Conservation (phyloP, 2,113 vertebrate species). For the Gallinago undulata region DNA sequence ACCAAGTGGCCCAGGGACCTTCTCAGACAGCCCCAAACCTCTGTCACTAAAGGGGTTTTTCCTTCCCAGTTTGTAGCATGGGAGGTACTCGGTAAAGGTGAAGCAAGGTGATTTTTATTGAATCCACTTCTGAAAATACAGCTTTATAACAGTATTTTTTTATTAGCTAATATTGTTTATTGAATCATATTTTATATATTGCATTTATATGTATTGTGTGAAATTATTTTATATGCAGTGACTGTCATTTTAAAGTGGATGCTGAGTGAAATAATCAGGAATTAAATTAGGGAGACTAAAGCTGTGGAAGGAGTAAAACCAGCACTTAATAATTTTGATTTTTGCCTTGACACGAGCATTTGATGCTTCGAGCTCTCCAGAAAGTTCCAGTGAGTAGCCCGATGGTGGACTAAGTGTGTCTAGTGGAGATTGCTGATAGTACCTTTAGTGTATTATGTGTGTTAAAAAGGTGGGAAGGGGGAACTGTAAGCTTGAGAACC, state of each 20-base stretch:
- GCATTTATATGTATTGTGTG: not conserved
- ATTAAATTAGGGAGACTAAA: not conserved
- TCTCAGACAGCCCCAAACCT: not conserved
- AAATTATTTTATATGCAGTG: not conserved
- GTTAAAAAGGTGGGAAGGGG: not conserved
- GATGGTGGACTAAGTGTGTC: not conserved
- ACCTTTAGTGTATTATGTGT: fast-evolving
- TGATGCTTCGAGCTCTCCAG: not conserved
- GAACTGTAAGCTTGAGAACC: not conserved
- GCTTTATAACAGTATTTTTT: not conserved
- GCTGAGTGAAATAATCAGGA: not conserved
- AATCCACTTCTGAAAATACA: not conserved
- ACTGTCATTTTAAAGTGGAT: not conserved
- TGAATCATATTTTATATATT: not conserved
- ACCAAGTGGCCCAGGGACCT: not conserved
- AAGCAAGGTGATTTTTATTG: not conserved
- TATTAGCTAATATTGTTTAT: not conserved
- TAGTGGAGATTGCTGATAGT: not conserved
- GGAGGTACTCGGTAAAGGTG: not conserved
- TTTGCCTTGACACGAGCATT: not conserved
- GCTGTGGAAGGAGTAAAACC: not conserved
- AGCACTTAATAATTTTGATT: not conserved
- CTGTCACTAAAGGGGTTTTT: not conserved
- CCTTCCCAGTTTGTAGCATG: not conserved
- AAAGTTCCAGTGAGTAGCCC: not conserved